Evolutionary conservation across 2,797 vertebrate genomes (phyloP).

Genomic region (Microchirus variegatus): DNA sequence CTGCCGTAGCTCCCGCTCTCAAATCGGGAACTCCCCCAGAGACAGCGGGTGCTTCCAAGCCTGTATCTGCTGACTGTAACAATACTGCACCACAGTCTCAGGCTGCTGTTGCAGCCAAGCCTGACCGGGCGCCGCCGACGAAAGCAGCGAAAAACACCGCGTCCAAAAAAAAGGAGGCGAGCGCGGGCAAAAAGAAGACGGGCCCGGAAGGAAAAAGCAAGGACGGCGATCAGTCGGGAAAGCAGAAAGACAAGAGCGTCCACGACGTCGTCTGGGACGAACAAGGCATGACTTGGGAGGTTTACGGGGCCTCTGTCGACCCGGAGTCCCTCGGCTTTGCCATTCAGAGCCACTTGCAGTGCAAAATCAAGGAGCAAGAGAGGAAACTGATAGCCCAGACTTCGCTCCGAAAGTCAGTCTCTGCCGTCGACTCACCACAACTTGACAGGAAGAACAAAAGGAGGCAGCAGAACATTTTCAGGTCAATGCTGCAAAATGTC

Average conservation of each 20-base stretch:
- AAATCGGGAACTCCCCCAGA: slow-evolving; percentile 53
- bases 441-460: slow-evolving; percentile 89
- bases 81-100: slow-evolving; percentile 47
- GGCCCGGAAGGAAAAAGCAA: slow-evolving; percentile 63
- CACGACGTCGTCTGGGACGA: slow-evolving; percentile 97
- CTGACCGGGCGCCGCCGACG: slow-evolving; percentile 30
- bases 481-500: slow-evolving; percentile 95
- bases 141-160: slow-evolving; percentile 32
- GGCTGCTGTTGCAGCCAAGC: slow-evolving; percentile 42
- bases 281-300: slow-evolving; percentile 99
- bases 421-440: slow-evolving; percentile 70
- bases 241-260: slow-evolving; percentile 77
- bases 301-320: slow-evolving; percentile 95
- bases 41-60: slow-evolving; percentile 26
- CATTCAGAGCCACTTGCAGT: slow-evolving; percentile 97
- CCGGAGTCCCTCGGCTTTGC: slow-evolving; percentile 95
- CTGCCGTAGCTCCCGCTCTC: slow-evolving; percentile 50
- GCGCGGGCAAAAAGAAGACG: slow-evolving; percentile 35
- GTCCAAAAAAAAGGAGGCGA: slow-evolving; percentile 25
- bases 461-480: slow-evolving; percentile 90
- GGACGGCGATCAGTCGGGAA: slow-evolving; percentile 56
- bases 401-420: slow-evolving; percentile 88
- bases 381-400: slow-evolving; percentile 85
- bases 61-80: slow-evolving; percentile 60
- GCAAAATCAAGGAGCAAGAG: slow-evolving; percentile 96